Evolutionary conservation across 1,140 invertebrate genomes (phyloP).

Genomic region (Macrocentrus cingulum): DNA sequence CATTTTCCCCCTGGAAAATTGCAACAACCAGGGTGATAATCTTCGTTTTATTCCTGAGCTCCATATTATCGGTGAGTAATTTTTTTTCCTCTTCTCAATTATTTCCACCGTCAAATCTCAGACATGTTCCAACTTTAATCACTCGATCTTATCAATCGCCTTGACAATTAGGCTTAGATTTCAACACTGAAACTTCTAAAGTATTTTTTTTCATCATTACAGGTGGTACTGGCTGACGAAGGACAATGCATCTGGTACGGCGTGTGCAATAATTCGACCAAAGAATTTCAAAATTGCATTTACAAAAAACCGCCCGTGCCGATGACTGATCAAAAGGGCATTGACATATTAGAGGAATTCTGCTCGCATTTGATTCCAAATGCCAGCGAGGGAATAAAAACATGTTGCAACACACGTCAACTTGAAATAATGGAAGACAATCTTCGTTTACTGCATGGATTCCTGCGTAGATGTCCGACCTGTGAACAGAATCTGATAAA

Average conservation of each 20-base stretch:
- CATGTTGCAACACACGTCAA: slow-evolving; percentile 75
- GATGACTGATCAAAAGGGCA: slow-evolving; percentile 53
- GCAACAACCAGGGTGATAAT: too few species aligned
- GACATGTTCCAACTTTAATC: too few species aligned
- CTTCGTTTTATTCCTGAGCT: too few species aligned
- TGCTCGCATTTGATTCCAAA: slow-evolving; percentile 68
- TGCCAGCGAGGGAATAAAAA: slow-evolving; percentile 48
- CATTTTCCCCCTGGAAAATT: too few species aligned
- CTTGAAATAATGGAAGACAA: slow-evolving; percentile 65
- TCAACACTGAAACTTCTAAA: too few species aligned
- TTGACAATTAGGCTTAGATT: too few species aligned
- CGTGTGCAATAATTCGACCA: slow-evolving; percentile 61
- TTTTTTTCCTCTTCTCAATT: too few species aligned
- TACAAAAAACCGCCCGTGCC: slow-evolving; percentile 72
- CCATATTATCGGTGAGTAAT: too few species aligned
- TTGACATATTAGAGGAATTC: slow-evolving; percentile 63
- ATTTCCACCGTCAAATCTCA: too few species aligned
- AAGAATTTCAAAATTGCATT: slow-evolving; percentile 65
- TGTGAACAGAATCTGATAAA: slow-evolving; percentile 82
- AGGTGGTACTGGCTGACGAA: slow-evolving; percentile 45
- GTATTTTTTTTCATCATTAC: too few species aligned
- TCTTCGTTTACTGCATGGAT: slow-evolving; percentile 65
- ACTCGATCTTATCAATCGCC: too few species aligned
- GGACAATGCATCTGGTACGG: slow-evolving; percentile 79
- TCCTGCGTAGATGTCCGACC: slow-evolving; percentile 80